Evolutionary conservation across 2,888 invertebrate species (phyloP), one percentile per base, ranked within the genome.

Genomic region (Tuberolachnus salignus): DNA sequence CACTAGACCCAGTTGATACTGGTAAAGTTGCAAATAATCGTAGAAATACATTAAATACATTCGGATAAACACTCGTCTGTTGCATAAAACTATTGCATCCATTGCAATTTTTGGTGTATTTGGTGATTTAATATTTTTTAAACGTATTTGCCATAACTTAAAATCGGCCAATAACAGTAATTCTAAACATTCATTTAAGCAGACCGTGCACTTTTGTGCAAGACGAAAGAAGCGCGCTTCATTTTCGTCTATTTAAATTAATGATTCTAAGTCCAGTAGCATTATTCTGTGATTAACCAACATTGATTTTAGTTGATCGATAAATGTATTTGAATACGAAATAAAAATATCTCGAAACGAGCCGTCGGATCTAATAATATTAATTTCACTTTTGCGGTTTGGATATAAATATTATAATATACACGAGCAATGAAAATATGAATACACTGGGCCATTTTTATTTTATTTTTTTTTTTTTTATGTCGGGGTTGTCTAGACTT

Each of bases 1-100:
- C 44, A 44, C 14, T 49, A 10, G 49, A 49, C 6, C 11, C 49
- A 49, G 49, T 49, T 49, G 13, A 49, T 49, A 49, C 49, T 49
- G 49, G 49, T 49, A 49, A 49, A 49, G 49, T 49, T 49, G 49
- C 49, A 13, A 49, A n/a, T n/a, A n/a, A n/a, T n/a, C n/a, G n/a
- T n/a, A n/a, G n/a, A n/a, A n/a, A n/a, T n/a, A n/a, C n/a, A n/a
- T n/a, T n/a, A 55, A 55, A 21, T 55, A 21, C 55, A 55, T 49
- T 55, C 14, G 55, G 55, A 55, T 55, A 55, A 21, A 55, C 55
- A 21, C 21, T 55, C 55, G 8, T n/a, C n/a, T n/a, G 21, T 55
- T 55, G 55, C 55, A 55, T 55, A 55, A 55, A 55, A 55, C 55
- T 55, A 55, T 55, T 55, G 55, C 21, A 21, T 55, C 55, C 55